Conservation (phyloP, 2,797 vertebrate genomes). For the Thripadectes ignobilis region DNA sequence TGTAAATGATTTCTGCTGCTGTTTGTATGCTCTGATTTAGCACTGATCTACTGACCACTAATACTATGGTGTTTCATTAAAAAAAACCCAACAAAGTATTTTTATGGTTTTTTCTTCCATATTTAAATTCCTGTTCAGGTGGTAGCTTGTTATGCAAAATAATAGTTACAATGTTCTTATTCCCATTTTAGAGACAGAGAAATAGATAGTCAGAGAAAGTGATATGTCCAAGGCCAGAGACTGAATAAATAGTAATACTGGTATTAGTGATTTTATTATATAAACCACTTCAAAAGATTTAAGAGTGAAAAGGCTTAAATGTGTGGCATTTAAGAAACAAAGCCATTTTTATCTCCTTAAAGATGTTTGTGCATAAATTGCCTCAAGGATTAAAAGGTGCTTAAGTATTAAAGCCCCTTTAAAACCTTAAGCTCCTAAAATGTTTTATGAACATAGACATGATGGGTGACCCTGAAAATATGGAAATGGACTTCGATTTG, state of each 20-base stretch:
- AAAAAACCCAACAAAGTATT: not conserved
- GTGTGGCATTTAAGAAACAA: conserved; percentile 4
- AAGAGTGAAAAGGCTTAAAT: not conserved
- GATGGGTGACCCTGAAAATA: not conserved
- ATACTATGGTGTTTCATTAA: not conserved
- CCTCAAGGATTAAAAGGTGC: conserved; percentile 17
- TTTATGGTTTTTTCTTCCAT: not conserved
- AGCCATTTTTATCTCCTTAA: conserved; percentile 6
- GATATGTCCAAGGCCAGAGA: not conserved
- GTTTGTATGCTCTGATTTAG: not conserved
- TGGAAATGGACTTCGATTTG: not conserved
- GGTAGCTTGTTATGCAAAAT: not conserved
- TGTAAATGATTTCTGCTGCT: not conserved
- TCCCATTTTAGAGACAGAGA: not conserved
- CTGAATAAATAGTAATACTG: fast-evolving
- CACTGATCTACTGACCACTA: not conserved
- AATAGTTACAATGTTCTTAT: not conserved
- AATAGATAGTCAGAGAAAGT: not conserved
- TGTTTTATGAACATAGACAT: not conserved
- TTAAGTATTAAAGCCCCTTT: not conserved
- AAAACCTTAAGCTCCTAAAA: conserved; percentile 19
- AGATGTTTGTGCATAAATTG: conserved; percentile 21
- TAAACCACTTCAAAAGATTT: not conserved
- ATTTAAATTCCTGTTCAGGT: not conserved
- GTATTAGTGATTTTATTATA: not conserved